phyloP scores from a whole-genome alignment of 1,140 invertebrate species.

The Penaeus indicus region DNA sequence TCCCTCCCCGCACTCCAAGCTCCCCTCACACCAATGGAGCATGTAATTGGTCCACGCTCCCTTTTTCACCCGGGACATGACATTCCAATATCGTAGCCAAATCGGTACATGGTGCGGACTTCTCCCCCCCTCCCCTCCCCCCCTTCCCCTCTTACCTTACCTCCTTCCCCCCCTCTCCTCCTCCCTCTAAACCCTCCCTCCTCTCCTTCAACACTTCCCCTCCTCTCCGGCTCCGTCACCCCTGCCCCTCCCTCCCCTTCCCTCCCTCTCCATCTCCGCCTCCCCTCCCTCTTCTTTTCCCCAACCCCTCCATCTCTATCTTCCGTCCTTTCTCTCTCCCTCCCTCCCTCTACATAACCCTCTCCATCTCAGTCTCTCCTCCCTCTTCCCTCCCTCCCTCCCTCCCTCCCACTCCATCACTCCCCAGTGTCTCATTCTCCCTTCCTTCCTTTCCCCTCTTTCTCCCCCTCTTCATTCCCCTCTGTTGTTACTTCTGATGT shows the following conservation, averaged over 20 bases:
- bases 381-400: not conserved
- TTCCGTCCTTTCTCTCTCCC: no score
- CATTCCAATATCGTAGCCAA: constrained; percentile 59
- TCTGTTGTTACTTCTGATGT: no score
- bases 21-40: constrained; percentile 54
- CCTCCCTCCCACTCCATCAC: no score
- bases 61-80: constrained; percentile 58
- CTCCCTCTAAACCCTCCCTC: not conserved
- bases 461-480: no score
- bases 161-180: constrained; percentile 17
- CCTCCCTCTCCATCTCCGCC: no score
- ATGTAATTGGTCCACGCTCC: constrained; percentile 56
- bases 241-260: no score
- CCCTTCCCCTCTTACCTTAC: not conserved
- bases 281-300: no score
- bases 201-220: no score
- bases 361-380: not conserved
- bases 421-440: no score
- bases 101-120: constrained; percentile 51
- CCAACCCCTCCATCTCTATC: no score
- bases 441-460: no score
- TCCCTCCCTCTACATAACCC: not conserved
- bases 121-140: not conserved
- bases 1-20: not conserved
- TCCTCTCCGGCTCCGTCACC: no score